Evolutionary conservation across 2,113 vertebrate species (phyloP).

Genomic region (Anolis carolinensis): DNA sequence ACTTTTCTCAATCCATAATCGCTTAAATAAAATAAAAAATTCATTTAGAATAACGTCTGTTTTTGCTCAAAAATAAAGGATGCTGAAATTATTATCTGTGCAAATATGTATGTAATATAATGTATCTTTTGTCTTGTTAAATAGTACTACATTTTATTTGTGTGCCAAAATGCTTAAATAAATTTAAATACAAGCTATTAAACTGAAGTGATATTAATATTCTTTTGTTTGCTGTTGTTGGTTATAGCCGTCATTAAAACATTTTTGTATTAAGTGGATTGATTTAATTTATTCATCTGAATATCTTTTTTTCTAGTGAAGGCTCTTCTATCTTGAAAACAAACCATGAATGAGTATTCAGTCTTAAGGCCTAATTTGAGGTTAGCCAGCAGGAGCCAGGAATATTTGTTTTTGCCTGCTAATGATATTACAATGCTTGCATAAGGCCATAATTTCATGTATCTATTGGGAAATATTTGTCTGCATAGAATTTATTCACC

Average conservation of each 20-base stretch:
- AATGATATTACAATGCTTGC: slow-evolving; percentile 44
- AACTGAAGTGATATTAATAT: not conserved
- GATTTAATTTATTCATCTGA: not conserved
- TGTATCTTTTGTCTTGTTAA: not conserved
- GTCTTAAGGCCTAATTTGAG: slow-evolving; percentile 12
- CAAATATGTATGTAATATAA: too few species aligned
- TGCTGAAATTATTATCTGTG: not conserved
- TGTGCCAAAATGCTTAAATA: not conserved
- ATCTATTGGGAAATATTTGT: slow-evolving; percentile 71
- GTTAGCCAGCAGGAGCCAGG: not conserved
- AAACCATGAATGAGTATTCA: not conserved
- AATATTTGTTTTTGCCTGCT: slow-evolving; percentile 37
- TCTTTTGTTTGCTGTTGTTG: not conserved
- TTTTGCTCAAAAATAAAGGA: slow-evolving; percentile 11
- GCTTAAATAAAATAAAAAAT: not conserved
- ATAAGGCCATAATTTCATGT: slow-evolving; percentile 63
- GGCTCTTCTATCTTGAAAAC: not conserved
- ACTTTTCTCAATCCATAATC: not conserved
- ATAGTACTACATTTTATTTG: not conserved
- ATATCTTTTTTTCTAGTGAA: not conserved
- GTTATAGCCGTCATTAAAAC: not conserved
- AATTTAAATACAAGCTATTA: not conserved
- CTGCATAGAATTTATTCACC: slow-evolving; percentile 76
- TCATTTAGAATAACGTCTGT: not conserved
- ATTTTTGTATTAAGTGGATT: not conserved